Conservation (phyloP, 2,888 invertebrate species). For the Dicranocentrus wangi region DNA sequence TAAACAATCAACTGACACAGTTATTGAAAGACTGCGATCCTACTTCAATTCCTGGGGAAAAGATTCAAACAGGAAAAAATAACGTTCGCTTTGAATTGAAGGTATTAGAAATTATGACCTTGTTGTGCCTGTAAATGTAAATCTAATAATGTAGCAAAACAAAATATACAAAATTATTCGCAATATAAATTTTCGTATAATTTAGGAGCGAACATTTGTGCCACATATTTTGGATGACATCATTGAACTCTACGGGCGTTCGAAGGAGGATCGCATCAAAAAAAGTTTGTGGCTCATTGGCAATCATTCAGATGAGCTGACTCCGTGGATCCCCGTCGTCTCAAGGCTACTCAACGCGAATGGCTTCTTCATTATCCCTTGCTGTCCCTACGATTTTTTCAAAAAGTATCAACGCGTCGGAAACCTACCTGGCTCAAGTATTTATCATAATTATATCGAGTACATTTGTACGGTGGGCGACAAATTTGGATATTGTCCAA, state of each 20-base stretch:
- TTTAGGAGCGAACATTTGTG: slow-evolving; percentile 50
- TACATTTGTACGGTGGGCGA: slow-evolving; percentile 77
- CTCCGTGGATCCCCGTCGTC: slow-evolving; percentile 97
- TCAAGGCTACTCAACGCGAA: slow-evolving; percentile 86
- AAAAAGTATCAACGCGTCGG: slow-evolving; percentile 79
- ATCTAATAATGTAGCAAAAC: too few species aligned
- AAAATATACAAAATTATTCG: too few species aligned
- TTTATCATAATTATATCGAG: slow-evolving; percentile 80
- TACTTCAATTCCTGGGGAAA: too few species aligned
- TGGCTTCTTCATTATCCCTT: slow-evolving; percentile 92
- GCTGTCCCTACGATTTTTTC: slow-evolving; percentile 85
- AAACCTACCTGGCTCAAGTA: slow-evolving; percentile 77
- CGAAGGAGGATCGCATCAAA: neutral
- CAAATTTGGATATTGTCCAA: slow-evolving; percentile 86
- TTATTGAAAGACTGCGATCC: too few species aligned
- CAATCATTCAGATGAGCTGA: slow-evolving; percentile 99
- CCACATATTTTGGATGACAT: slow-evolving; percentile 50
- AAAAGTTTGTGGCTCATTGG: slow-evolving; percentile 95
- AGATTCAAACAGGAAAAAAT: too few species aligned
- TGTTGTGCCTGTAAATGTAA: too few species aligned
- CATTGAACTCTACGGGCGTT: neutral
- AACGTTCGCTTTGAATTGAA: too few species aligned
- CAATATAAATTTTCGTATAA: too few species aligned
- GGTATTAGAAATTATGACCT: too few species aligned
- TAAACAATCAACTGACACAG: too few species aligned